phyloP scores from a whole-genome alignment of 2,888 invertebrate species.

The Drosophila vallismaia region DNA sequence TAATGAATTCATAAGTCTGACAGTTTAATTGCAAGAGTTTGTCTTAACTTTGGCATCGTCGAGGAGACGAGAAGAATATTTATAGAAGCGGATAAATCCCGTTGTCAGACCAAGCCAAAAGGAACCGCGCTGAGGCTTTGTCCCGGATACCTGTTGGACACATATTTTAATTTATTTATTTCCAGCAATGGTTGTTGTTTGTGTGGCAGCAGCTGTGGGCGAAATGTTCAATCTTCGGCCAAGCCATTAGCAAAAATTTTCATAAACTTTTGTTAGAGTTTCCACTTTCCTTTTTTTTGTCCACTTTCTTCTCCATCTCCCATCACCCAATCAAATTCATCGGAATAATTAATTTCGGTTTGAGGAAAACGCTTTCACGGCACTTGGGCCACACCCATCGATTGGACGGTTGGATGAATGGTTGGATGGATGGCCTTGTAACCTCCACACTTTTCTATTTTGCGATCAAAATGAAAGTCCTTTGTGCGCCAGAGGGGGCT shows the following conservation, averaged over 20 bases:
- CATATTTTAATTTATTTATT: slow-evolving; percentile 46
- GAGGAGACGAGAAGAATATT: slow-evolving; percentile 38
- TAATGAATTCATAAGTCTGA: slow-evolving; percentile 80
- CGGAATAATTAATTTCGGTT: slow-evolving; percentile 45
- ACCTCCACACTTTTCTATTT: slow-evolving; percentile 47
- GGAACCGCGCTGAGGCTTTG: slow-evolving; percentile 27
- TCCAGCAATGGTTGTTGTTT: slow-evolving; percentile 3
- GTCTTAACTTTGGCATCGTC: slow-evolving; percentile 57
- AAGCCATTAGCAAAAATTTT: slow-evolving; percentile 43
- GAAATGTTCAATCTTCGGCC: slow-evolving; percentile 38
- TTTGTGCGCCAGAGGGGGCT: slow-evolving; percentile 41
- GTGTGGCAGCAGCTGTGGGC: slow-evolving; percentile 33
- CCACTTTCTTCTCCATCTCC: neutral
- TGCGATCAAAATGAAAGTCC: slow-evolving; percentile 45
- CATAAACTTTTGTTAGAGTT: slow-evolving; percentile 37
- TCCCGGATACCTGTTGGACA: slow-evolving; percentile 40
- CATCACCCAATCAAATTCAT: slow-evolving; percentile 29
- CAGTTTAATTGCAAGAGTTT: slow-evolving; percentile 79
- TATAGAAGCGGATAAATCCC: slow-evolving; percentile 44
- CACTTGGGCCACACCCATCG: slow-evolving; percentile 35
- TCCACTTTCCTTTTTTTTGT: slow-evolving; percentile 1
- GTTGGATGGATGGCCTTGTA: slow-evolving; percentile 36
- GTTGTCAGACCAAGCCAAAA: slow-evolving; percentile 10
- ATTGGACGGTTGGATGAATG: neutral
- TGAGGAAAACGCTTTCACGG: slow-evolving; percentile 35